Conservation (phyloP, 2,888 invertebrate genomes). For the Nipponacmea schrenckii region DNA sequence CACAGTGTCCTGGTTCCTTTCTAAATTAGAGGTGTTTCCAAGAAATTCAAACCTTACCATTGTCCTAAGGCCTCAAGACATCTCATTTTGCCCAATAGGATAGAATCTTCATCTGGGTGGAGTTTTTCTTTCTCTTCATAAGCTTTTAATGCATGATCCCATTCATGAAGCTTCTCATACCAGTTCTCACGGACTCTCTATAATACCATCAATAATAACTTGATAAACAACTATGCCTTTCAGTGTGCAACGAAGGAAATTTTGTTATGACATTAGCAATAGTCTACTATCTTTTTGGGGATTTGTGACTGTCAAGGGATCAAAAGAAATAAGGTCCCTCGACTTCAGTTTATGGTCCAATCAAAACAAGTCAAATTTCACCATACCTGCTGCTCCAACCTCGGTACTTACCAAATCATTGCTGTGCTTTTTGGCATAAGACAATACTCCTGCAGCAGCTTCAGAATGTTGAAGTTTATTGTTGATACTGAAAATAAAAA, state of each 20-base stretch:
- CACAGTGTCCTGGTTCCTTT: too few species aligned
- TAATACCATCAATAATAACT: conserved; percentile 12
- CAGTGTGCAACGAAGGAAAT: not conserved
- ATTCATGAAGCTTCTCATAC: conserved; percentile 99
- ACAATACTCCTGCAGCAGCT: conserved; percentile 90
- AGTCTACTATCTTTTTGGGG: not conserved
- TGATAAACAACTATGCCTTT: not conserved
- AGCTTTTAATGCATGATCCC: conserved; percentile 93
- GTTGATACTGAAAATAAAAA: conserved; percentile 84
- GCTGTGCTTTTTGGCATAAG: conserved; percentile 82
- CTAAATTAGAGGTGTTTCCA: too few species aligned
- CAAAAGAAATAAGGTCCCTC: too few species aligned
- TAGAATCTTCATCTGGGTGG: conserved; percentile 55
- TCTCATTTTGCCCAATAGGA: conserved; percentile 86
- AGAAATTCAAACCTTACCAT: conserved; percentile 77
- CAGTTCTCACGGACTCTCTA: conserved; percentile 81
- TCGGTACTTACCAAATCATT: conserved; percentile 60
- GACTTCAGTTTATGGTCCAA: too few species aligned
- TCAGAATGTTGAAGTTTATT: conserved; percentile 98
- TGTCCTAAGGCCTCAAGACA: conserved; percentile 97
- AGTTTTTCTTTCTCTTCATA: conserved; percentile 80
- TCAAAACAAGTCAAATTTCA: too few species aligned
- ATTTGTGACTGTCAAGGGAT: not conserved
- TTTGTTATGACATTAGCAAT: not conserved
- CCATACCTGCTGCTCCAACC: too few species aligned